Conservation (phyloP, 2,113 vertebrate species). For the Rhynchomys soricoides region DNA sequence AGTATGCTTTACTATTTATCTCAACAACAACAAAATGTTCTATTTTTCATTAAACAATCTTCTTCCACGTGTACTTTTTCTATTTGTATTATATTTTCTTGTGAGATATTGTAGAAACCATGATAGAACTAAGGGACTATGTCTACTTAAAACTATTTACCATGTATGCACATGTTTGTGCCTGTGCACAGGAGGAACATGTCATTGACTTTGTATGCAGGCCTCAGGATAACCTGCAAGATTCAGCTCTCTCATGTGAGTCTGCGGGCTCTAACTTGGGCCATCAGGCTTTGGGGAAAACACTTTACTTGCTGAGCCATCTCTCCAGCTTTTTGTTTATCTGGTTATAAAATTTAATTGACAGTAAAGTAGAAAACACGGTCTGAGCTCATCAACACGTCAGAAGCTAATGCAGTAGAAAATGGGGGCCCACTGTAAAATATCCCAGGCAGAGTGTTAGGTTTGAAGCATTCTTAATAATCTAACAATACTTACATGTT, state of each 20-base stretch:
- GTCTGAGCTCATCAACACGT: not conserved
- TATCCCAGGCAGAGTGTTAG: not conserved
- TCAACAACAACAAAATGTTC: not conserved
- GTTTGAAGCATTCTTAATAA: not conserved
- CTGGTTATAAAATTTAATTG: not conserved
- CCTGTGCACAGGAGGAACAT: not conserved
- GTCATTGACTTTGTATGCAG: not conserved
- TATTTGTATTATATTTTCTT: not conserved
- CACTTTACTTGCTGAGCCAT: not conserved
- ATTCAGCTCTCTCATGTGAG: not conserved
- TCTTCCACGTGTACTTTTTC: not conserved
- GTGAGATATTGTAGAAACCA: not conserved
- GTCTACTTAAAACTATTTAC: not conserved
- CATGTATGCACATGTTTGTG: not conserved
- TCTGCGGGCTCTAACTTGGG: not conserved
- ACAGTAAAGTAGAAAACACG: not conserved
- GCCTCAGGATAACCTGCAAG: not conserved
- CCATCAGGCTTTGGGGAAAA: not conserved
- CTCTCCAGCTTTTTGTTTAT: not conserved
- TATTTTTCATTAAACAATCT: not conserved
- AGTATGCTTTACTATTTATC: not conserved
- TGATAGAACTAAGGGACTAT: not conserved
- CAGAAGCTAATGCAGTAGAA: not conserved
- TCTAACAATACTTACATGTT: not conserved
- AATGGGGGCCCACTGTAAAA: not conserved